Evolutionary conservation across 1,140 invertebrate genomes (phyloP).

Genomic region (Drosophila nigrodunni): DNA sequence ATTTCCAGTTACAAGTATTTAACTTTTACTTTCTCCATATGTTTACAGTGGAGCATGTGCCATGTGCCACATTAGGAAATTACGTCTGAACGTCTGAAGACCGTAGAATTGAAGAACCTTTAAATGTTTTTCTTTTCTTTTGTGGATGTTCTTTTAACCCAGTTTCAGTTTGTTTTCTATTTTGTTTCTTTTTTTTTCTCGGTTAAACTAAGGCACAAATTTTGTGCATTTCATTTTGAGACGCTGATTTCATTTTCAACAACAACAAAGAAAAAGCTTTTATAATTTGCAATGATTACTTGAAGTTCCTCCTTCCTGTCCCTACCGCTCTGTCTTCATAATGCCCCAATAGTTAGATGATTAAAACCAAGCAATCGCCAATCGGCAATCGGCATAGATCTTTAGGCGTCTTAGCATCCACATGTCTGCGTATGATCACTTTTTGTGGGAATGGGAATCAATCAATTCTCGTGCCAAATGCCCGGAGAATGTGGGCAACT

Average conservation of each 20-base stretch:
- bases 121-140: conserved; percentile 19
- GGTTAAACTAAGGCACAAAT: conserved; percentile 7
- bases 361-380: conserved; percentile 41
- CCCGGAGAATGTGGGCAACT: conserved; percentile 35
- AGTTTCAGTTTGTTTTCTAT: conserved; percentile 22
- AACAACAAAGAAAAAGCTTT: conserved; percentile 39
- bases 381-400: conserved; percentile 53
- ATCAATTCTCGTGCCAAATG: conserved; percentile 30
- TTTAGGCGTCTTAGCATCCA: conserved; percentile 29
- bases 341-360: conserved; percentile 30
- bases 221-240: conserved; percentile 36
- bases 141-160: conserved; percentile 31
- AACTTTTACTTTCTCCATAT: conserved; percentile 49
- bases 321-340: background rate
- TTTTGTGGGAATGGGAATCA: conserved; percentile 29
- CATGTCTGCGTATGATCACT: conserved; percentile 19
- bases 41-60: conserved; percentile 32
- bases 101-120: conserved; percentile 26
- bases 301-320: background rate
- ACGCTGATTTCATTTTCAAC: conserved; percentile 67
- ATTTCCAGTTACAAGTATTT: conserved; percentile 21
- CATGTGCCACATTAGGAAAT: conserved; percentile 44
- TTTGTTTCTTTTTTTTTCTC: background rate
- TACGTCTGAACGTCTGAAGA: conserved; percentile 25
- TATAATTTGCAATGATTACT: conserved; percentile 74